Evolutionary conservation across 1,140 invertebrate species (phyloP), one percentile per base, ranked within the genome.

Genomic region (Zaprionus lachaisei): DNA sequence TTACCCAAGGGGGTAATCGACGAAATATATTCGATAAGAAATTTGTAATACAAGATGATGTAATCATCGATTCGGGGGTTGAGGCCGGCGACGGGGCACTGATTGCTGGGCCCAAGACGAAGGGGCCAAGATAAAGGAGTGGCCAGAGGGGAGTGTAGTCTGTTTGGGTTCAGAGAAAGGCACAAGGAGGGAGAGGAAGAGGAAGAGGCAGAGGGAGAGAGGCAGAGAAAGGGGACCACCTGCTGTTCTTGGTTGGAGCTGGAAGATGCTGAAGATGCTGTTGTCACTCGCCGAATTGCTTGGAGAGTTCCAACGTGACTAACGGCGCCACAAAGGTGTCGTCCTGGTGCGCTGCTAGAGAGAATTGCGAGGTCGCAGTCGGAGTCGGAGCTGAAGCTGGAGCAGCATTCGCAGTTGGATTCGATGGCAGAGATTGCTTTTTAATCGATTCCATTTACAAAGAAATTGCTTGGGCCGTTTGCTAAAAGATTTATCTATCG

Each of bases 381-480:
- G 5, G 24, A 31, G 55, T 6, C 4, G 17, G 17, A 31, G 41
- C n/a, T 15, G 12, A 17, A 37, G 63, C 38, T 68, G 47, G 15
- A 44, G 47, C 24, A 24, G 31, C 41, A n/a, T 28, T 67, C 44
- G 65, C 44, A 67, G 65, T 44, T 58, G 38, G 55, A 60, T 34
- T 75, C 63, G 73, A 62, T 28, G 72, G 86, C 85, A 91, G 79
- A 85, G 87, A 92, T 92, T 92, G 91, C 91, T 91, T 92, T 92
- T 92, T 92, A 92, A 92, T 92, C 91, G 91, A 91, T 92, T 92
- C 91, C 91, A 91, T 92, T 92, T 92, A 90, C 82, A 92, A 91
- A 92, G 92, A 92, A 92, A 92, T 92, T 92, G 85, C 86, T 92
- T 92, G 51, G 69, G 38, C 64, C 64, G 57, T 60, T 69, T 54